Percentiles rank a stretch among this genome's conserved stretches.
These are phyloP conservation scores for Tachuris rubrigastra DNA, from an alignment of 2,113 vertebrate genomes.

Conservation along the genomic window DNA sequence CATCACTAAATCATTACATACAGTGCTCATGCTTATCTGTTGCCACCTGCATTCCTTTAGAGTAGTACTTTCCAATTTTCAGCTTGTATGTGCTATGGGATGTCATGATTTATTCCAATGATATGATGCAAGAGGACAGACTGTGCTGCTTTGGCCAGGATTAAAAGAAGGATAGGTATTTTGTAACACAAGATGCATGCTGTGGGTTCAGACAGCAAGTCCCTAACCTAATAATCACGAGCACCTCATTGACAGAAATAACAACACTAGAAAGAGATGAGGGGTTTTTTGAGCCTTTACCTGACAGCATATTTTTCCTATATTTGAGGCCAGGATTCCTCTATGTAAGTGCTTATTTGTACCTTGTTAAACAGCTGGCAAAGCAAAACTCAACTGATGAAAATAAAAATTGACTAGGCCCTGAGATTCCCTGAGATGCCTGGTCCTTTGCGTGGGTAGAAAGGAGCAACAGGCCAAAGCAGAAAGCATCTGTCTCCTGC, in stretches of 20 bases:
- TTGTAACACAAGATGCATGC: neutral
- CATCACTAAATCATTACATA: neutral
- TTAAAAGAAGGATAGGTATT: neutral
- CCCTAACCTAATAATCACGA: neutral
- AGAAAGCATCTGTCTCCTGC: neutral
- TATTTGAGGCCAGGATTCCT: neutral
- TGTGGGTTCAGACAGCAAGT: neutral
- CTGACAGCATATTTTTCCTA: neutral
- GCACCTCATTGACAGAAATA: neutral
- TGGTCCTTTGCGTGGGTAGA: neutral
- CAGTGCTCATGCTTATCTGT: neutral
- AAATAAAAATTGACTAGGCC: neutral
- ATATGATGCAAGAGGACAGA: neutral
- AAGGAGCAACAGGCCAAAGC: neutral
- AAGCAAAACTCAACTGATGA: neutral
- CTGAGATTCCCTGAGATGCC: neutral
- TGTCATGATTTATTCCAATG: neutral
- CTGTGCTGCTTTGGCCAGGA: neutral
- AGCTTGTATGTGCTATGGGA: neutral
- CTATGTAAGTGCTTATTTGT: neutral
- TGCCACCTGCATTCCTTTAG: neutral
- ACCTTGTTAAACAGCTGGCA: neutral
- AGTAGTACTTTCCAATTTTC: neutral
- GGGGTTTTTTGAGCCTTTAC: neutral
- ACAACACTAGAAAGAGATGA: neutral